Base-by-base conservation (phyloP, 64 coral and sea anemone species). In the Pocillopora verrucosa region DNA sequence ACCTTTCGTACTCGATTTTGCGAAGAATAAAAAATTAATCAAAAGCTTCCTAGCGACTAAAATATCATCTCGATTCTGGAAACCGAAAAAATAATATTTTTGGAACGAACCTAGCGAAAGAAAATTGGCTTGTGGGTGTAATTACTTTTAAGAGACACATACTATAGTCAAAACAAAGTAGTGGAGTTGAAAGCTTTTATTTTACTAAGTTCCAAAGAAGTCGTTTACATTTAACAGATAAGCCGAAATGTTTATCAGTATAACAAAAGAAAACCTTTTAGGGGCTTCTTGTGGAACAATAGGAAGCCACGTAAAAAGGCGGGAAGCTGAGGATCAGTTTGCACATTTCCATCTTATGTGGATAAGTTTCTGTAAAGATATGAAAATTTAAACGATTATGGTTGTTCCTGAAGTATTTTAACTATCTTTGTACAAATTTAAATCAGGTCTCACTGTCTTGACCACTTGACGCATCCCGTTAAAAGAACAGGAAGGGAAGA, bases 261-360 rank as follows among this genome's bases (percentile, higher is more conserved):
- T 79, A 83, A 93, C 88, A 90, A 96, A 90, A 79, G 88, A 58
- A 90, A 87, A 77, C 74, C 88, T 93, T 93, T 96, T 96, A 93
- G 77, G 88, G 90, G 83, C 87, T 73, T 73, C 80, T 76, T 78
- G 74, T 80, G 78, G 80, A 89, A 92, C 81, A 96, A 92, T 87
- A 63, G 19, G 26, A 30, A 77, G n/a, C 65, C 73, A 85, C 65
- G 19, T 65, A 36, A 62, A 64, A 60, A 67, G 72, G 59, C 90
- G 80, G 76, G 79, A 84, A 83, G 60, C 68, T 16, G 15, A 34
- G 36, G 89, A 91, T 91, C 89, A 72, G 59, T 83, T 91, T 91
- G 86, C 89, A 25, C 67, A 70, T 24, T 24, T 72, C 72, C 64
- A 12, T n/a, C 72, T 72, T 85, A 7, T 16, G 20, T 67, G 30